Evolutionary conservation across 2,113 vertebrate genomes (phyloP), one percentile per base, ranked within the genome.

Genomic region (Salvelinus namaycush): DNA sequence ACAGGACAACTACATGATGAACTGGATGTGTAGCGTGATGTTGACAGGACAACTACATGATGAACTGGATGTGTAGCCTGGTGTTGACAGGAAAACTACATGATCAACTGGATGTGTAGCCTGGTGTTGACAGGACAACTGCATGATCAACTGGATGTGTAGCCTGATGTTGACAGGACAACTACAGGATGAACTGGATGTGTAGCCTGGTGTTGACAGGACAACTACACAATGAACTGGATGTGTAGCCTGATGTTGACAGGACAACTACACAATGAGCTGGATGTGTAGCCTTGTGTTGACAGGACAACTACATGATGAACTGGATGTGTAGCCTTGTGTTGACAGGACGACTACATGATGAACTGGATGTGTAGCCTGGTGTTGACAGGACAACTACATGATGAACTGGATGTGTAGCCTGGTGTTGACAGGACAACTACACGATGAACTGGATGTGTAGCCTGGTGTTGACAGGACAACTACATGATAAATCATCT

Each of bases 401-500:
- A 82, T 65, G 80, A 82, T 76, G 79, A 72, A 77, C 31, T 34
- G 1, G 31, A 34, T 34, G 31, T 34, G 31, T 34, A 34, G 31
- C 5, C 31, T 34, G 44, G n/a, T 69, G 68, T 1, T 76, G 72
- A 74, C 75, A 48, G 64, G 71, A 31, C 67, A 76, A 79, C 44
- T 76, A 72, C 78, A 82, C 60, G 80, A 82, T 76, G 79, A 72
- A 77, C 31, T 34, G 5, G 5, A 34, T 34, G 31, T 34, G 31
- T 34, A 34, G 31, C 5, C 31, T 34, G 39, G 34, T 69, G 68
- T 1, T 76, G 72, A 74, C 75, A 48, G 67, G 71, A 31, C 69
- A 76, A 79, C 44, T 76, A 72, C 78, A 83, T 65, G 79, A 82
- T 75, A 78, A 72, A 77, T 67, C 39, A 72, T 78, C 31, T 9